phyloP scores from a whole-genome alignment of 64 coral and sea anemone genomes.

The Montipora cactus region DNA sequence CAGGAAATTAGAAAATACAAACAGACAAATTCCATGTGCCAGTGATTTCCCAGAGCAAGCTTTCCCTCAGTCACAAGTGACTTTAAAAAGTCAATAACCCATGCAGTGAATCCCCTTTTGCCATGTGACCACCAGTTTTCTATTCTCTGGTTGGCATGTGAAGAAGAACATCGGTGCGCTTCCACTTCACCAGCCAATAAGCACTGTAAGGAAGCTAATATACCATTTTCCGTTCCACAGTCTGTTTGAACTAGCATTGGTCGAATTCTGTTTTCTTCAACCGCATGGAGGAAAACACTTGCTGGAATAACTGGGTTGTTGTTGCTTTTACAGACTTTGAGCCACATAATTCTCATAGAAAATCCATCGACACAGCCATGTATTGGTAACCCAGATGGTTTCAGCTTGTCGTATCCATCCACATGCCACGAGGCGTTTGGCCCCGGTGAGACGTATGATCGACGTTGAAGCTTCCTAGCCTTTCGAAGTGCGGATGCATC shows the following conservation, averaged over 20 bases:
- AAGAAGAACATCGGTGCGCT: neutral
- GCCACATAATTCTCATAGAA: slow-evolving; percentile 3
- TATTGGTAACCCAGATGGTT: neutral
- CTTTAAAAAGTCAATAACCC: neutral
- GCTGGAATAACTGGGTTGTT: slow-evolving; percentile 10
- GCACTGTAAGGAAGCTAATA: neutral
- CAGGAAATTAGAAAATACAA: slow-evolving; percentile 38
- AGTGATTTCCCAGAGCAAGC: slow-evolving; percentile 32
- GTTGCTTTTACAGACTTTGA: slow-evolving; percentile 13
- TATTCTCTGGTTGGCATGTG: no score
- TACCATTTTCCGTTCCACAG: slow-evolving; percentile 5
- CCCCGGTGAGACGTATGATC: neutral
- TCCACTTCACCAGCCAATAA: neutral
- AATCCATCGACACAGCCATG: slow-evolving; percentile 22
- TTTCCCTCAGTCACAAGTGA: slow-evolving; percentile 27
- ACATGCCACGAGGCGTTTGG: neutral
- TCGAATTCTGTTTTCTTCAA: slow-evolving; percentile 12
- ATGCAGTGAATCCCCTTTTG: no score
- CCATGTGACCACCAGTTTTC: no score
- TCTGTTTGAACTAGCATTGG: slow-evolving; percentile 14
- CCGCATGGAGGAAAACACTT: neutral
- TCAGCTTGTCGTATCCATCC: neutral
- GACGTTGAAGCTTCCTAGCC: slow-evolving; percentile 3
- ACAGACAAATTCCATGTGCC: slow-evolving; percentile 59
- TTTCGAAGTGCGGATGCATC: slow-evolving; percentile 20